Evolutionary conservation across 2,113 vertebrate species (phyloP), one percentile per base, ranked within the genome.

Genomic region (Mungos mungo): DNA sequence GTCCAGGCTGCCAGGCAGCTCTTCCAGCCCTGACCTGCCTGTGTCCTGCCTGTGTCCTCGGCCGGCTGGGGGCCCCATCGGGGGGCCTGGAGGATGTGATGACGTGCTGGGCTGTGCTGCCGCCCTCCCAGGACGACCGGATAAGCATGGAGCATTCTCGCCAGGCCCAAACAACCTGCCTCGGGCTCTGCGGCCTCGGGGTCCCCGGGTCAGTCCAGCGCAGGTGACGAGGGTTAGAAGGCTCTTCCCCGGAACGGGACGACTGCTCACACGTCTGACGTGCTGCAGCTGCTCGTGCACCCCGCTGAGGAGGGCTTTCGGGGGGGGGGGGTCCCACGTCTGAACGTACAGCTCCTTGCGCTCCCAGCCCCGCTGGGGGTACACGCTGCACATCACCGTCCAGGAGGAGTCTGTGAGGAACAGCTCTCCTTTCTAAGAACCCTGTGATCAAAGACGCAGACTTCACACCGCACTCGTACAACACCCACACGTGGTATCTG

Each of bases 401-500:
- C 60, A 38, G 23, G 54, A 72, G 85, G 63, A 25, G 83, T 90
- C 25, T 45, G 57, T 10, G 74, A 29, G 41, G 72, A 54, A 25
- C 31, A 50, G 0, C 72, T 72, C 92, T 95, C 84, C 76, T 69
- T 95, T 47, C 81, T 80, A 25, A 8, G 47, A 35, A 25, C 88
- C 52, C 23, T 84, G 74, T 45, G n/a, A 95, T 74, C 86, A 96
- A 93, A 97, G 95, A 96, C 65, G 15, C 52, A 63, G 97, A 98
- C 95, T 77, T 97, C 81, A 69, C n/a, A 76, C 65, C 47, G 77
- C 85, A n/a, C 79, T 95, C 95, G 93, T 86, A 90, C 98, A 97
- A 95, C 80, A 90, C 90, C 98, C 92, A 86, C 94, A 95, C 96
- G 95, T 88, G 96, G 74, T 84, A 92, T 96, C 16, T 50, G 90